phyloP scores from a whole-genome alignment of 2,113 vertebrate species.

The Malurus alboscapulatus region DNA sequence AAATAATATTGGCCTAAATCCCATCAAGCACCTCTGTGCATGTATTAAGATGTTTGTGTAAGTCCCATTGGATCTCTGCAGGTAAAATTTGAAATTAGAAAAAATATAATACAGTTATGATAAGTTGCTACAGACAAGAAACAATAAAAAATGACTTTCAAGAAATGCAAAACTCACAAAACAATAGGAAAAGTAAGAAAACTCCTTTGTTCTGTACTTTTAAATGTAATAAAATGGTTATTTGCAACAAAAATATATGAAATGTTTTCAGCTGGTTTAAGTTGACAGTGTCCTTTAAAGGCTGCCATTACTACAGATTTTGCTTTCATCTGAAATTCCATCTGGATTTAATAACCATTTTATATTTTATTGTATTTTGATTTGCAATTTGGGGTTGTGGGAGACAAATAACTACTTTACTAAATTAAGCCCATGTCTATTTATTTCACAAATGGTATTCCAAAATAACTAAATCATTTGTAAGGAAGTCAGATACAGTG shows the following conservation, averaged over 20 bases:
- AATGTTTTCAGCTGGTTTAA: neutral
- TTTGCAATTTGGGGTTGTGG: conserved; percentile 16
- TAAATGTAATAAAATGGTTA: neutral
- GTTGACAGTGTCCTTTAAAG: neutral
- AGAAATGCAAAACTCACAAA: neutral
- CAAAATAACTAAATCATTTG: neutral
- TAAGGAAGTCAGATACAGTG: neutral
- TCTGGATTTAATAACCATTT: conserved; percentile 66
- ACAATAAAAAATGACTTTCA: neutral
- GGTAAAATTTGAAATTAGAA: neutral
- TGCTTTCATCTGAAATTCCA: conserved; percentile 40
- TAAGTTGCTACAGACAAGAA: neutral
- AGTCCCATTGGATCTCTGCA: neutral
- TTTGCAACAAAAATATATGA: neutral
- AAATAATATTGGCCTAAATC: neutral
- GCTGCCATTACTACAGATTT: neutral
- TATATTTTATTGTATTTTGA: conserved; percentile 46
- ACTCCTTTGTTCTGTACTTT: neutral
- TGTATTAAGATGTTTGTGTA: neutral
- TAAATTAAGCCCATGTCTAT: conserved; percentile 18
- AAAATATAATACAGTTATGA: neutral
- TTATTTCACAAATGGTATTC: conserved; percentile 14
- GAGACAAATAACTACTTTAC: conserved; percentile 37
- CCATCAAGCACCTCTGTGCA: neutral
- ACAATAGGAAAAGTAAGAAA: neutral